Evolutionary conservation across 2,113 vertebrate species (phyloP), one percentile per base, ranked within the genome.

Genomic region (Callocephalon fimbriatum): DNA sequence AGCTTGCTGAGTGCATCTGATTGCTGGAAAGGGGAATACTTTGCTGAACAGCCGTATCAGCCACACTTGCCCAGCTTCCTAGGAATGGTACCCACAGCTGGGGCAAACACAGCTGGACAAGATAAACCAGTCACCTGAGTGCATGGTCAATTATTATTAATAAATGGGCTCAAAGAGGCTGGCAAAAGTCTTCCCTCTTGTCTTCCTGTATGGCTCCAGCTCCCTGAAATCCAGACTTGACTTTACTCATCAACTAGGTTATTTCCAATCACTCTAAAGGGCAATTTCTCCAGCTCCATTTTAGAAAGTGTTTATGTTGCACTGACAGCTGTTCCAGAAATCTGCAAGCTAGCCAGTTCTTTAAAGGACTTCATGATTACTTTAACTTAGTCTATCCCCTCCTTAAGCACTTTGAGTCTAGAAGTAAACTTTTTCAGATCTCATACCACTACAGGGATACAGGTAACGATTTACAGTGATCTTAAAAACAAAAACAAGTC

Each of bases 291-390:
- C 74, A 85, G 90, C 88, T 82, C 88, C 70, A 6, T 90, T 97
- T 96, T 75, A 90, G 95, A 90, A 92, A 91, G 67, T 63, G 93
- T 95, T 93, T 92, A 88, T 92, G 78, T 58, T 70, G 71, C 88
- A 70, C 45, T 63, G 65, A 78, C 94, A 84, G 86, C 91, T 95
- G 78, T n/a, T 91, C 62, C 53, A 75, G 58, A 87, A 96, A 88
- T 86, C 77, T 94, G 95, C 84, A 82, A 90, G 84, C 92, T 53
- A 72, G 87, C 40, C 89, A 91, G 51, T 78, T 94, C 74, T 90
- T 61, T 72, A 85, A 87, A 53, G 2, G 51, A 89, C 51, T 47
- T 58, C 77, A 56, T 44, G 48, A 85, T 78, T 84, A 81, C 93
- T 91, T 89, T 63, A 91, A 85, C 70, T 85, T 47, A 59, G 79